Percentiles rank a stretch among this genome's conserved stretches.
Conservation (phyloP, 2,113 vertebrate genomes). For the Phalacrocorax aristotelis region DNA sequence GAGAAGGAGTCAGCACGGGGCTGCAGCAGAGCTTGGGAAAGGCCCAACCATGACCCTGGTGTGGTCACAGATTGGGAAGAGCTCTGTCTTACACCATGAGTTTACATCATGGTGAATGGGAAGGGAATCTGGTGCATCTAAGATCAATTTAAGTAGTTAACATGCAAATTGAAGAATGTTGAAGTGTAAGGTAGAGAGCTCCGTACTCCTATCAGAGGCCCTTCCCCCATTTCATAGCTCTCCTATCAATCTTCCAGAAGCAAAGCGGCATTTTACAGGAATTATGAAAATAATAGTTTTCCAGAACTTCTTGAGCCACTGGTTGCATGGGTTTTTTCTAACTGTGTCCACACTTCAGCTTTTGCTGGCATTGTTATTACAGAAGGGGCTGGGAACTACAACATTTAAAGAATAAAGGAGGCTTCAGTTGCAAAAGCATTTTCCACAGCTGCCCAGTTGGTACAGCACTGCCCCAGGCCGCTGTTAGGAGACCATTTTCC, state of each 20-base stretch:
- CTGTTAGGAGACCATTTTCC: neutral
- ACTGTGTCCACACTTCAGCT: neutral
- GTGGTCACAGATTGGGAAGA: accelerated
- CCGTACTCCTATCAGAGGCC: neutral
- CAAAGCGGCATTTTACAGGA: neutral
- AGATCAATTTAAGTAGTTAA: neutral
- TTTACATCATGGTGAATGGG: neutral
- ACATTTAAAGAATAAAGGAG: constrained; percentile 24
- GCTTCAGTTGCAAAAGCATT: neutral
- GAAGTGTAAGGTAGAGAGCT: neutral
- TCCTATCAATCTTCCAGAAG: neutral
- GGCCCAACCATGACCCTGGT: accelerated
- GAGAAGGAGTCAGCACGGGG: neutral
- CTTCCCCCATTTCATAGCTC: neutral
- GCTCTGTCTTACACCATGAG: neutral
- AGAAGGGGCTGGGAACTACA: neutral
- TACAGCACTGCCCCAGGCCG: neutral
- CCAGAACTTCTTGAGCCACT: neutral
- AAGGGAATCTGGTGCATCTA: neutral
- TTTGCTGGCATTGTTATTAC: neutral
- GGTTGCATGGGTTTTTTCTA: neutral
- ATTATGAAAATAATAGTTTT: neutral
- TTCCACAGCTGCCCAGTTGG: neutral
- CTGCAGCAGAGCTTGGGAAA: neutral
- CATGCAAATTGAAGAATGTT: neutral